Conservation (phyloP, 2,888 invertebrate species). For the Oscheius sp. region DNA sequence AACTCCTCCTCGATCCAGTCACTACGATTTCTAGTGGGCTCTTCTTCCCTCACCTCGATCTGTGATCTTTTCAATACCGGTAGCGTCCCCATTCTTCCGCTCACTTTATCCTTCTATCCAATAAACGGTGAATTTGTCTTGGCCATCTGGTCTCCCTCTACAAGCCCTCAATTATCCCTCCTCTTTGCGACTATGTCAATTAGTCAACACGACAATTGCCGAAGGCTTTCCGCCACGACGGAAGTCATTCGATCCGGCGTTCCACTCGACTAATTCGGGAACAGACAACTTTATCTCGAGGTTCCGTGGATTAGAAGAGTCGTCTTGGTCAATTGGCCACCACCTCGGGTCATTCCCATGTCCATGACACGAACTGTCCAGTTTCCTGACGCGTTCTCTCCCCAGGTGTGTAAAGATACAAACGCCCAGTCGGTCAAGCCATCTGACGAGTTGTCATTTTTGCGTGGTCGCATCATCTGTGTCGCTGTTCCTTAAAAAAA, state of each 20-base stretch:
- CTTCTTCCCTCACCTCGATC: not conserved
- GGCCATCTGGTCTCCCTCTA: constrained; percentile 26
- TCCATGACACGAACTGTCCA: constrained; percentile 18
- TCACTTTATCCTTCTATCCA: constrained; percentile 14
- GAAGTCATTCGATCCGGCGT: constrained; percentile 34
- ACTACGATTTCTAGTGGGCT: constrained; percentile 38
- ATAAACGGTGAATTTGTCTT: constrained; percentile 28
- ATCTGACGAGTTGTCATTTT: constrained; percentile 32
- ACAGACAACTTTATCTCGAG: not conserved
- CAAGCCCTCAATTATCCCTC: constrained; percentile 29
- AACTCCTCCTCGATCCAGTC: constrained; percentile 36
- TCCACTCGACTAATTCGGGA: constrained; percentile 23
- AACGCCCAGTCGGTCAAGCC: constrained; percentile 32
- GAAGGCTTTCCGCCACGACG: constrained; percentile 22
- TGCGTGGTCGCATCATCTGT: constrained; percentile 6
- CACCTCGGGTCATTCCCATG: constrained; percentile 17
- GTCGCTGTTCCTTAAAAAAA: constrained; percentile 14
- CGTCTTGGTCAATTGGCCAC: not conserved
- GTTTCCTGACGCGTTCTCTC: constrained; percentile 20
- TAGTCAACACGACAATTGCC: constrained; percentile 33
- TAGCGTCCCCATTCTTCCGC: constrained; percentile 10
- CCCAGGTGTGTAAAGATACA: constrained; percentile 36
- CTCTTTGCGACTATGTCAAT: constrained; percentile 32
- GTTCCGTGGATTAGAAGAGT: constrained; percentile 19
- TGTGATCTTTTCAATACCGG: constrained; percentile 32